Conservation (phyloP, 2,113 vertebrate genomes). For the Xiphias gladius region DNA sequence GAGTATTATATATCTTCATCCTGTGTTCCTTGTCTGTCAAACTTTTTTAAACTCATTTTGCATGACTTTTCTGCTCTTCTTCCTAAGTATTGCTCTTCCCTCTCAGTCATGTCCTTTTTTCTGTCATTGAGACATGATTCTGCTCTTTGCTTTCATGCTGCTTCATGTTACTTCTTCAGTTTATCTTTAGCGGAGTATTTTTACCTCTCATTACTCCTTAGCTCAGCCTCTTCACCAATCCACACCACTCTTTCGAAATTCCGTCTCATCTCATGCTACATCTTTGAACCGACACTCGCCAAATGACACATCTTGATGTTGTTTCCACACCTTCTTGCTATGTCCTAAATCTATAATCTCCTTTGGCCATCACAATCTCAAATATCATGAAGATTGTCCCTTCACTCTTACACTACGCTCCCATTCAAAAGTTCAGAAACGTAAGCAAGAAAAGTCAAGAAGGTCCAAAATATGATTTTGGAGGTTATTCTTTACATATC, state of each 20-base stretch:
- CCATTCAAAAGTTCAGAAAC: slow-evolving; percentile 35
- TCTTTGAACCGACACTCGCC: slow-evolving; percentile 6
- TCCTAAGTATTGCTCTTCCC: slow-evolving; percentile 1
- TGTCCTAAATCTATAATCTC: slow-evolving; percentile 66
- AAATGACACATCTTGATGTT: slow-evolving; percentile 7
- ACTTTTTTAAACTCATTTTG: slow-evolving; percentile 19
- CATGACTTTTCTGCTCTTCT: slow-evolving; percentile 17
- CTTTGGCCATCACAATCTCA: slow-evolving; percentile 21
- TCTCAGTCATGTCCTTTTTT: slow-evolving; percentile 11
- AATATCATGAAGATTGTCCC: slow-evolving; percentile 45
- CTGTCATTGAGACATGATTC: slow-evolving; percentile 16
- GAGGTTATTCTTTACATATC: slow-evolving; percentile 25
- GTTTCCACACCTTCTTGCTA: slow-evolving; percentile 72
- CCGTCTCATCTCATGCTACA: not conserved
- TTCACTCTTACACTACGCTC: not conserved
- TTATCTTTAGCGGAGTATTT: not conserved
- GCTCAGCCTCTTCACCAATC: not conserved
- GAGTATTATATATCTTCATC: slow-evolving; percentile 32
- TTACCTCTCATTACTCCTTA: not conserved
- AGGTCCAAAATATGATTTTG: slow-evolving; percentile 22
- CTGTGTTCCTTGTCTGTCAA: slow-evolving; percentile 2
- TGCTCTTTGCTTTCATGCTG: slow-evolving; percentile 5
- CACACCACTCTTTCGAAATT: not conserved
- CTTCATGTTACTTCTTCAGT: not conserved
- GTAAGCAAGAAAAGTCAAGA: slow-evolving; percentile 50